Percentiles rank a stretch among this genome's conserved stretches.
phyloP scores from a whole-genome alignment of 1,140 invertebrate genomes.

The Trypoxylus dichotomus region DNA sequence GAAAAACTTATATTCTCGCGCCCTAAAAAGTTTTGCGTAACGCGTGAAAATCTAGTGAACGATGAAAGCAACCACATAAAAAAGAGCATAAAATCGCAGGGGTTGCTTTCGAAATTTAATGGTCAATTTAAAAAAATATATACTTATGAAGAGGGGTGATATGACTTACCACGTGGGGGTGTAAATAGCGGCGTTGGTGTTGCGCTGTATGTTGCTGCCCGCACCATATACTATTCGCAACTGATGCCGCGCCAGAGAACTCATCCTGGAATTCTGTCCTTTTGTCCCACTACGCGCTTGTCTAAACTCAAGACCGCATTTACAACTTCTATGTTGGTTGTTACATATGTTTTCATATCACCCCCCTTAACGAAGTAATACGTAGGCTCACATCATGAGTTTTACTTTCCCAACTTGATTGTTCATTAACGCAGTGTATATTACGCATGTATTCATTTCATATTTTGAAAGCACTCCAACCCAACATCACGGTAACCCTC shows the following conservation, averaged over 20 bases:
- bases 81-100: not conserved
- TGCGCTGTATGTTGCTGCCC: not conserved
- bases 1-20: not conserved
- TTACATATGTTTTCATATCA: slow-evolving; percentile 21
- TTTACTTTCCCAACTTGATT: slow-evolving; percentile 14
- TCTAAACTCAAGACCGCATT: slow-evolving; percentile 20
- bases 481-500: not conserved
- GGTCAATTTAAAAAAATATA: not conserved
- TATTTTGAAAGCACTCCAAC: not conserved
- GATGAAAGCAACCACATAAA: not conserved
- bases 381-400: not conserved
- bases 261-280: slow-evolving; percentile 18
- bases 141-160: not conserved
- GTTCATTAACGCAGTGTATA: slow-evolving; percentile 9
- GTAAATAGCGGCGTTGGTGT: not conserved
- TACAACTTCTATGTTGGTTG: slow-evolving; percentile 1
- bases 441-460: not conserved
- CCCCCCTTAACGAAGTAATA: slow-evolving; percentile 15
- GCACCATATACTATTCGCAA: slow-evolving; percentile 10
- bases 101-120: not conserved
- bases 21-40: not conserved
- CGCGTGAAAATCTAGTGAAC: not conserved
- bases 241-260: slow-evolving; percentile 4
- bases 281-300: slow-evolving; percentile 13
- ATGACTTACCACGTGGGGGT: slow-evolving; percentile 18